These are phyloP conservation scores for Salminus brasiliensis DNA, from an alignment of 2,113 vertebrate species.

Conservation along the genomic window DNA sequence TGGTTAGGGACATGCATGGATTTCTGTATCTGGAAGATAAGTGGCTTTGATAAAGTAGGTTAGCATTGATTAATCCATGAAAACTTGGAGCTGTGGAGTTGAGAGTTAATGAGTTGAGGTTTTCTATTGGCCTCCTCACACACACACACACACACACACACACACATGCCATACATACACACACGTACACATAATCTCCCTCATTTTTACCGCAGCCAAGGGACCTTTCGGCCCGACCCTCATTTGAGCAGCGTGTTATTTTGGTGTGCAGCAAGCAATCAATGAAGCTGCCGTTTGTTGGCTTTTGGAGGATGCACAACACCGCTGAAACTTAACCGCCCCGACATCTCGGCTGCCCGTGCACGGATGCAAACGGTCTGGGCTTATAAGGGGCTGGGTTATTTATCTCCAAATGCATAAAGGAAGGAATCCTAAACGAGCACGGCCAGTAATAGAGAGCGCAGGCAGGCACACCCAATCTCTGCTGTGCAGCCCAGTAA, in stretches of 20 bases:
- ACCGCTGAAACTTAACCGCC: constrained; percentile 66
- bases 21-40: constrained; percentile 82
- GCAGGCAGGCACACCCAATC: constrained; percentile 24
- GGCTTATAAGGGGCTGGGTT: constrained; percentile 69
- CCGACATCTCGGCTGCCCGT: constrained; percentile 60
- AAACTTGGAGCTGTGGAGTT: constrained; percentile 57
- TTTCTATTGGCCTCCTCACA: constrained; percentile 68
- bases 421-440: constrained; percentile 66
- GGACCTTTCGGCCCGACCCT: constrained; percentile 25
- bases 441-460: constrained; percentile 46
- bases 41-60: constrained; percentile 85
- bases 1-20: constrained; percentile 76
- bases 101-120: constrained; percentile 77
- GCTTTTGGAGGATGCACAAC: constrained; percentile 74
- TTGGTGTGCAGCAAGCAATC: constrained; percentile 71
- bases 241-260: constrained; percentile 69
- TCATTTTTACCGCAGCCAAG: constrained; percentile 58
- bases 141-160: neutral
- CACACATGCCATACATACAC: neutral
- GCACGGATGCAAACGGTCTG: constrained; percentile 67
- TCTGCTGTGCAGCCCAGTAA: constrained; percentile 58
- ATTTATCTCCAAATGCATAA: constrained; percentile 73
- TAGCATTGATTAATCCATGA: constrained; percentile 86
- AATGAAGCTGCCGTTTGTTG: constrained; percentile 76
- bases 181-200: constrained; percentile 19